phyloP scores from a whole-genome alignment of 1,140 invertebrate species.

The Halotydeus destructor region DNA sequence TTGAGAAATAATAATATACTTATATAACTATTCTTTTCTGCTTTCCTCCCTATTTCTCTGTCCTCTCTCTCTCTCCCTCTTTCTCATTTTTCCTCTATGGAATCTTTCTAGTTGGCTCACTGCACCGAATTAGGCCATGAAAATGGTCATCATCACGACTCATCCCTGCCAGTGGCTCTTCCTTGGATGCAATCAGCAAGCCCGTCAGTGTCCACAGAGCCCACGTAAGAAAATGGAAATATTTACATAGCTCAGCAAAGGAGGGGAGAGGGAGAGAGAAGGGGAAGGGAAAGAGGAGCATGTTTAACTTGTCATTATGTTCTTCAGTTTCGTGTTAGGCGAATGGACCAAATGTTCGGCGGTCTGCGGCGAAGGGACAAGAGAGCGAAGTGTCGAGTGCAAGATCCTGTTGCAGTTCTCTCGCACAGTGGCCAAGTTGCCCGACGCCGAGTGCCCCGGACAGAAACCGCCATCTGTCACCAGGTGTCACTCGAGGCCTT shows the following conservation, averaged over 20 bases:
- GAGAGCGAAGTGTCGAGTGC: slow-evolving; percentile 57
- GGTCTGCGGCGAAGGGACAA: slow-evolving; percentile 64
- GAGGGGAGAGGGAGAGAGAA: not conserved
- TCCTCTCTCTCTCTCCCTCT: not conserved
- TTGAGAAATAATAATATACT: no score
- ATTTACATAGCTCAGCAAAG: not conserved
- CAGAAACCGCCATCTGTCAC: slow-evolving; percentile 4
- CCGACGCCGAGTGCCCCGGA: slow-evolving; percentile 58
- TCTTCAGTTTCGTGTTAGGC: slow-evolving; percentile 42
- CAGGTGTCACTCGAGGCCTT: slow-evolving; percentile 8
- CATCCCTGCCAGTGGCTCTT: no score
- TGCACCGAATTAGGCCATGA: no score
- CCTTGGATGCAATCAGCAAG: no score
- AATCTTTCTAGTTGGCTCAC: no score
- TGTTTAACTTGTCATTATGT: slow-evolving; percentile 6
- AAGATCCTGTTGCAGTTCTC: slow-evolving; percentile 84
- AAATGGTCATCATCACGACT: no score
- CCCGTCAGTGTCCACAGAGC: slow-evolving; percentile 8
- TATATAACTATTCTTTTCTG: no score
- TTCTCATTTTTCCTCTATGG: not conserved
- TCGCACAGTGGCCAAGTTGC: slow-evolving; percentile 55
- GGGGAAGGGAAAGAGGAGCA: no score
- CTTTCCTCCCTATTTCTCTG: not conserved
- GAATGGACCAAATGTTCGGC: slow-evolving; percentile 73
- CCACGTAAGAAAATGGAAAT: slow-evolving; percentile 5